Evolutionary conservation across 1,140 invertebrate species (phyloP), one percentile per base, ranked within the genome.

Genomic region (Rhopalosiphum maidis): DNA sequence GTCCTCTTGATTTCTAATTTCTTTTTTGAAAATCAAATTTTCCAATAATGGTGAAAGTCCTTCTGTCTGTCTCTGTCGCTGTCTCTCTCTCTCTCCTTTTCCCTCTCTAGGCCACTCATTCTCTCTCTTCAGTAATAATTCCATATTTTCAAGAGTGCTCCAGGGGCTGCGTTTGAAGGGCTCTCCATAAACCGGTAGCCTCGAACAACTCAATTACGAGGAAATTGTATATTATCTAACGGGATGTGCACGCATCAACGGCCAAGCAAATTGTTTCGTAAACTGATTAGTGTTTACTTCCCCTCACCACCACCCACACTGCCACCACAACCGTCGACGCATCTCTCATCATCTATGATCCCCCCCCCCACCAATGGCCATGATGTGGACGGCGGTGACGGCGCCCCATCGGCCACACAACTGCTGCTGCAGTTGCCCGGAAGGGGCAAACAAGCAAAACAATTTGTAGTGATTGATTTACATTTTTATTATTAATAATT

Each of bases 241-340:
- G 82, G 91, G 91, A 93, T 54, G 68, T 82, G 90, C 46, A 93
- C 91, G 91, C 91, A 93, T 93, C 91, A 41, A 93, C 91, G 91
- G 91, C 91, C 91, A 86, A 93, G 91, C 91, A 93, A 93, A 93
- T 93, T 93, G 91, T 93, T 93, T 93, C 91, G 91, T 93, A 93
- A 93, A 93, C 91, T 93, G 91, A 93, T 93, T 93, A 93, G 91
- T 93, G 91, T 93, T 93, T 93, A 86, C 91, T 90, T 68, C 37
- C 55, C 54, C 55, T 55, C 89, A 0, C 35, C 82, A 30, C 48
- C n/a, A 18, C 37, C 54, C 3, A 11, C 51, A 18, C 6, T 15
- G 25, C 82, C 35, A 9, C 82, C n/a, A 23, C 35, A 6, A 41
- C 35, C n/a, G 35, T 41, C 15, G 6, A 1, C 9, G 88, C 35